A percentile compares a stretch with the other conserved stretches of the same genome.
phyloP scores from a whole-genome alignment of 2,113 vertebrate species.

The Microcebus ravelobensis region DNA sequence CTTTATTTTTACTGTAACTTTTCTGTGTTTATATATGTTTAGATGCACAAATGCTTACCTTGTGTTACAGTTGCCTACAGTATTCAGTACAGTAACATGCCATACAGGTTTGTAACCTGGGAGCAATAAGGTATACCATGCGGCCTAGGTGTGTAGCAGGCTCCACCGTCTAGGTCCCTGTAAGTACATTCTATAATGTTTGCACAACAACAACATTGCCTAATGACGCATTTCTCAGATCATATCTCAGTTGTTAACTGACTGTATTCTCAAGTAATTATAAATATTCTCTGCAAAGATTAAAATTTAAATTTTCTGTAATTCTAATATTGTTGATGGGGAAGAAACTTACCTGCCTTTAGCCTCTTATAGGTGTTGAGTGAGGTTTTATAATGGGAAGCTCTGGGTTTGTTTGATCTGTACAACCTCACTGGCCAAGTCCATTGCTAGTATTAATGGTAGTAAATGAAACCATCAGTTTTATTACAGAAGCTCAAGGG shows the following conservation, averaged over 20 bases:
- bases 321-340: neutral
- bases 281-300: neutral
- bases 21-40: neutral
- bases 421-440: neutral
- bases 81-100: neutral
- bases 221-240: neutral
- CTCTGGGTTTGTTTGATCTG: neutral
- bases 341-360: neutral
- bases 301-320: neutral
- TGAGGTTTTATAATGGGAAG: neutral
- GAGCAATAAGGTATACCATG: neutral
- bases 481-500: constrained; percentile 47
- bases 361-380: neutral
- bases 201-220: neutral
- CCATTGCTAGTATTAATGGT: neutral
- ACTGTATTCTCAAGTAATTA: neutral
- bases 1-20: no score
- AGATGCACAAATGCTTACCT: neutral
- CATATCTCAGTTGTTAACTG: neutral
- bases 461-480: constrained; percentile 49
- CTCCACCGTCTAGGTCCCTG: neutral
- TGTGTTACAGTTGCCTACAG: neutral
- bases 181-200: neutral
- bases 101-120: neutral
- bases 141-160: neutral